Evolutionary conservation across 1,140 invertebrate species (phyloP).

Genomic region (Acromyrmex charruanus): DNA sequence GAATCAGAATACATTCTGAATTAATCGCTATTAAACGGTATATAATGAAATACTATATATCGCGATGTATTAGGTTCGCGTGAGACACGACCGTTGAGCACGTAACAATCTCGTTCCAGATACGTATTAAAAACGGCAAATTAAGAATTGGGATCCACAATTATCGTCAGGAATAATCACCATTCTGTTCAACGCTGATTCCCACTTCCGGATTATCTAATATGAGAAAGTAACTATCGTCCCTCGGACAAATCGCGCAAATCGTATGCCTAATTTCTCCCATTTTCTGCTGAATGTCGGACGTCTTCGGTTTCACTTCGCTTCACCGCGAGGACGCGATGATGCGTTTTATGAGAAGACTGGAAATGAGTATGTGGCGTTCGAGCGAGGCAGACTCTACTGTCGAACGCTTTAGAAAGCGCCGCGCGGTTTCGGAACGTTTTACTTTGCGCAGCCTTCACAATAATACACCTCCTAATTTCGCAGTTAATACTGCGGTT

Average conservation of each 20-base stretch:
- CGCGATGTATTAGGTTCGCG: constrained; percentile 2
- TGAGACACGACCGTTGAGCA: not conserved
- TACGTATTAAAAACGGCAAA: not conserved
- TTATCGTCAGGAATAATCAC: constrained; percentile 25
- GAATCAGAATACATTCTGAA: not conserved
- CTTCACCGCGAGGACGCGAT: constrained; percentile 41
- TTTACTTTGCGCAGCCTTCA: constrained; percentile 24
- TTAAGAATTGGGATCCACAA: constrained; percentile 18
- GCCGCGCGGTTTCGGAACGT: constrained; percentile 30
- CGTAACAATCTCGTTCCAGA: not conserved
- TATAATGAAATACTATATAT: not conserved
- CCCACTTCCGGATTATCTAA: constrained; percentile 71
- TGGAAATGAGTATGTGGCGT: constrained; percentile 5
- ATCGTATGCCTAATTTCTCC: constrained; percentile 57
- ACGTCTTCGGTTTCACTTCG: constrained; percentile 55
- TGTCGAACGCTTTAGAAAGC: constrained; percentile 51
- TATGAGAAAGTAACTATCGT: constrained; percentile 60
- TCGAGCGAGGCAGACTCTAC: constrained; percentile 27
- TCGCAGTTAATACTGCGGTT: not conserved
- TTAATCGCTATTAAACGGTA: not conserved
- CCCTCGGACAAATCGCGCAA: not conserved
- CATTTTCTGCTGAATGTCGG: constrained; percentile 41
- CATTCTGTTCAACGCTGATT: not conserved
- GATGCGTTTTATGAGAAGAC: constrained; percentile 47
- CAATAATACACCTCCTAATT: constrained; percentile 6